Evolutionary conservation across 2,113 vertebrate species (phyloP).

Genomic region (Micronisus gabar): DNA sequence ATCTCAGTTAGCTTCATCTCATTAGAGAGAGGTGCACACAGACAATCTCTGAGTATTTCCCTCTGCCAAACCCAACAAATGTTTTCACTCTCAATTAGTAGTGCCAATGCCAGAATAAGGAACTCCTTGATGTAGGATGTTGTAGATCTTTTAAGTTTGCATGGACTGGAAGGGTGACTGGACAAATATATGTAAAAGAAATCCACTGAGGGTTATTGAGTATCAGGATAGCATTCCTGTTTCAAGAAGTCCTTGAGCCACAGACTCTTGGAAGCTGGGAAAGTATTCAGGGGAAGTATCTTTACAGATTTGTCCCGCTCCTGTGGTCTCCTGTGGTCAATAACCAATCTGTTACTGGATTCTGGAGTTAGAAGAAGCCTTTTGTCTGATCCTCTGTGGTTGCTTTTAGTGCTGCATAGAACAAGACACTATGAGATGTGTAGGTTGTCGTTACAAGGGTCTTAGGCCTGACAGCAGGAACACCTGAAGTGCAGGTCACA

Average conservation of each 20-base stretch:
- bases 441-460: neutral
- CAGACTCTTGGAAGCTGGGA: neutral
- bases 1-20: neutral
- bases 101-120: neutral
- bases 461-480: neutral
- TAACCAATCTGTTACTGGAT: neutral
- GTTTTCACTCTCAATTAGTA: neutral
- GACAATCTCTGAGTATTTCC: neutral
- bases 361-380: neutral
- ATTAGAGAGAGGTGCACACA: neutral
- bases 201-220: neutral
- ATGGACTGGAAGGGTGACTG: neutral
- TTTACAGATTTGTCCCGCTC: neutral
- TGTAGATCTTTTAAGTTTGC: neutral
- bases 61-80: neutral
- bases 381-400: neutral
- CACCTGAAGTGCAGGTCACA: neutral
- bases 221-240: neutral
- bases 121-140: neutral
- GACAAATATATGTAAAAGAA: neutral
- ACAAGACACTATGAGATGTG: neutral
- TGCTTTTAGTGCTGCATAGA: neutral
- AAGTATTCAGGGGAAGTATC: neutral
- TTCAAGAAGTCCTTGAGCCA: neutral
- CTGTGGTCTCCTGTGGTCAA: neutral